Percentiles rank a stretch among this genome's conserved stretches.
phyloP scores from a whole-genome alignment of 2,888 invertebrate genomes.

The Criorhina ranunculi region DNA sequence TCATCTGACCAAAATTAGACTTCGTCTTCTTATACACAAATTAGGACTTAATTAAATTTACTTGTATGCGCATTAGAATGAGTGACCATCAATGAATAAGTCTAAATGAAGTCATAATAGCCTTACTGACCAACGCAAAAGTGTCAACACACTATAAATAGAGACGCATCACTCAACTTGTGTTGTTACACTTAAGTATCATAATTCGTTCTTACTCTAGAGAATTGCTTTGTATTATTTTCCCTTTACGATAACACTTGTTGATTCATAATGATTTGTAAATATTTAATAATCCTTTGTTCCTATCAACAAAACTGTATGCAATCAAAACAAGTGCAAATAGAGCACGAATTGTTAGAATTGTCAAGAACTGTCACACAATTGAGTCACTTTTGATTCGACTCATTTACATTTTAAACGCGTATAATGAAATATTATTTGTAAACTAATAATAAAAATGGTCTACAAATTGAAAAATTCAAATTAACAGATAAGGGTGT shows the following conservation, averaged over 20 bases:
- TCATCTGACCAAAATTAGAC: neutral
- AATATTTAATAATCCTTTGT: neutral
- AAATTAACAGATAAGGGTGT: conserved; percentile 13
- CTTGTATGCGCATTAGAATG: neutral
- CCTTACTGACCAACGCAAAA: neutral
- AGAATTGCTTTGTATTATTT: neutral
- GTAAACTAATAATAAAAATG: neutral
- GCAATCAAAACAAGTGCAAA: neutral
- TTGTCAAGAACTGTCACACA: neutral
- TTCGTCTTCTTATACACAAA: conserved; percentile 3
- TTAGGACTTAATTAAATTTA: conserved; percentile 19
- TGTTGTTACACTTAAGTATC: neutral
- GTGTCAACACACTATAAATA: neutral
- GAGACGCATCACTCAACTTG: neutral
- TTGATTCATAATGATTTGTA: neutral
- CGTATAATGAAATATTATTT: neutral
- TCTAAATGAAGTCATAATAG: conserved; percentile 18
- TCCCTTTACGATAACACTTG: neutral
- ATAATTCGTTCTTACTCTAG: neutral
- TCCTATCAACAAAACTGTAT: neutral
- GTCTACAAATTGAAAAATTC: no score
- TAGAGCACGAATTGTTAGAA: neutral
- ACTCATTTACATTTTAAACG: neutral
- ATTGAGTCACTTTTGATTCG: conserved; percentile 6
- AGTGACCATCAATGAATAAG: neutral